Base-by-base conservation (phyloP, 2,797 vertebrate species). In the Iguana delicatissima region DNA sequence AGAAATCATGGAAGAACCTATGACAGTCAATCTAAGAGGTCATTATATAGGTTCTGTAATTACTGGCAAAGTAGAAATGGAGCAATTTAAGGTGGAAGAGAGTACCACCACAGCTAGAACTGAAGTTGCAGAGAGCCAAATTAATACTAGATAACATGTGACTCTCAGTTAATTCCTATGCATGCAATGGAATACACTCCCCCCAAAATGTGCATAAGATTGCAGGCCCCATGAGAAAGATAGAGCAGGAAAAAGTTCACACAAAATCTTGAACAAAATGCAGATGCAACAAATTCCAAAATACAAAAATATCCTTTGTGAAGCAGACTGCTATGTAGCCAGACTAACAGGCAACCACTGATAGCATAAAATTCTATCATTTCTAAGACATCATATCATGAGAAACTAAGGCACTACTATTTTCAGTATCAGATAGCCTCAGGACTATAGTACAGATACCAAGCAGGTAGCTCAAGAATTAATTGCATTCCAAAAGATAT, bases 1-100 rank as follows among this genome's bases (percentile, higher is more conserved):
- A 74, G 79, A 90, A 64, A 86, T 86, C 77, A 50, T 82, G 29
- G 62, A 32, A 90, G 57, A 72, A 83, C 16, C 38, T 50, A 85
- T 3, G 26, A 81, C 12, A 82, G 42, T 82, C 55, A 64, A 85
- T 67, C 42, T 57, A 64, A 86, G 9, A 86, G 77, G 79, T 62
- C 22, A 73, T 6, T 26, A 57, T 67, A 35, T 55, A 59, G 38
- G 8, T 81, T 64, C 20, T 16, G 6, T 24, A 52, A 83, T 13
- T 32, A 2, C 35, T 72, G 77, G 67, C 55, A 81, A 86, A 81
- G 24, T 38, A 26, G 42, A 14, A 86, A 29, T 67, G 50, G 26
- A 82, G 42, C 4, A 14, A 80, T 20, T 24, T 14, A 62, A 82
- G 24, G 26, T 12, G 52, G 16, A 50, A 1, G 59, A 80, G 14